Conservation (phyloP, 64 coral and sea anemone species). For the Montipora cactus region DNA sequence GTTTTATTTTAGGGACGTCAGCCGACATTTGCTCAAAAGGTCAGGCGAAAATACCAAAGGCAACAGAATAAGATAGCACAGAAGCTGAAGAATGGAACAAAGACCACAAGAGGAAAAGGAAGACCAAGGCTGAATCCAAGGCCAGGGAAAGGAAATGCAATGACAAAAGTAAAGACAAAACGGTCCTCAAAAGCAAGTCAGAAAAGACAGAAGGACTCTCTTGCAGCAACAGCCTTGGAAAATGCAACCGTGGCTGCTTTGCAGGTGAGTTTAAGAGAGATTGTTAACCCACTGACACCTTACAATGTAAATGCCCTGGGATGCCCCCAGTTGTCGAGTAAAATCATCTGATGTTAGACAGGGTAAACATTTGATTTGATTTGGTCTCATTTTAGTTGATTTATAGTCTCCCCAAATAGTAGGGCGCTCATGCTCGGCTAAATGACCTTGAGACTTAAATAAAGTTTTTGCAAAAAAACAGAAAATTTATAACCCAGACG, state of each 20-base stretch:
- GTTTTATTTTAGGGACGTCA: constrained; percentile 43
- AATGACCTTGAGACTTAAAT: no score
- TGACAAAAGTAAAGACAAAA: constrained; percentile 84
- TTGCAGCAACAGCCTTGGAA: constrained; percentile 81
- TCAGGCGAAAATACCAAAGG: constrained; percentile 80
- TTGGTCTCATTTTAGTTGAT: no score
- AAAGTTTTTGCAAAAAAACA: no score
- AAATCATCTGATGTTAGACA: no score
- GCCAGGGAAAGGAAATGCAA: constrained; percentile 42
- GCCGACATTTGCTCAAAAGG: constrained; percentile 85
- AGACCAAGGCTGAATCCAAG: constrained; percentile 20
- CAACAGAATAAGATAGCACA: constrained; percentile 86
- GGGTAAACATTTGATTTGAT: no score
- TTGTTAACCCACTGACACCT: no score
- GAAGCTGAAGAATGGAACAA: constrained; percentile 63
- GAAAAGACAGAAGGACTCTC: constrained; percentile 58
- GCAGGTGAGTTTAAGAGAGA: constrained; percentile 29
- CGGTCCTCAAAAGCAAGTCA: constrained; percentile 40
- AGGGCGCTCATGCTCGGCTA: no score
- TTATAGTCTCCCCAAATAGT: no score
- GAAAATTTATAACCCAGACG: no score
- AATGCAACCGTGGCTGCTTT: constrained; percentile 83
- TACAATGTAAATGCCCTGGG: no score
- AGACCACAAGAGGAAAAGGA: constrained; percentile 68
- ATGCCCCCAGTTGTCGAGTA: no score